Percentiles rank a stretch among this genome's conserved stretches.
phyloP scores from a whole-genome alignment of 2,888 invertebrate species.

The Brenthis daphne region DNA sequence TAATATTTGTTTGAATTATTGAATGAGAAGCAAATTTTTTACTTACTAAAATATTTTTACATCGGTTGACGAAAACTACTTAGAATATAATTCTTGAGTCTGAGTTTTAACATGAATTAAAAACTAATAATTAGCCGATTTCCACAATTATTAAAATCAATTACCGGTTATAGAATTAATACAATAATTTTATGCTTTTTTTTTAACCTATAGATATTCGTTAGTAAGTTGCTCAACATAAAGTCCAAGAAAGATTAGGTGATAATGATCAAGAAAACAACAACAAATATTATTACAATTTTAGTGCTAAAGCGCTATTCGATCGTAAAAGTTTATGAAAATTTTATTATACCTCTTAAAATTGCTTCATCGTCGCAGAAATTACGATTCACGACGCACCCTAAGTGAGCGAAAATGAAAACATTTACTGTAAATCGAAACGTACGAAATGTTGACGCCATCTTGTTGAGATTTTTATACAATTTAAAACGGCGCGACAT shows the following conservation, averaged over 20 bases:
- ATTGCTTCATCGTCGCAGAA: slow-evolving; percentile 45
- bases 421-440: slow-evolving; percentile 26
- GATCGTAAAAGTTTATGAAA: slow-evolving; percentile 52
- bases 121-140: too few species aligned
- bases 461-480: slow-evolving; percentile 44
- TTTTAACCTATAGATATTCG: neutral
- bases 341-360: slow-evolving; percentile 50
- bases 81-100: too few species aligned
- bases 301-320: slow-evolving; percentile 36
- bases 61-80: too few species aligned
- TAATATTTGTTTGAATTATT: too few species aligned
- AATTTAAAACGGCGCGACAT: slow-evolving; percentile 45
- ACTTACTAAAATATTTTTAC: too few species aligned
- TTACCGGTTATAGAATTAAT: too few species aligned
- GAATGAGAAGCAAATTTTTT: too few species aligned
- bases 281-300: slow-evolving; percentile 24
- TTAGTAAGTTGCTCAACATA: too few species aligned
- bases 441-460: slow-evolving; percentile 31
- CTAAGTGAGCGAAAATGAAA: slow-evolving; percentile 32
- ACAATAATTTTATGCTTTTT: too few species aligned
- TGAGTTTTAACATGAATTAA: too few species aligned
- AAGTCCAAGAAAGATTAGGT: slow-evolving; percentile 15
- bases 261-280: slow-evolving; percentile 25
- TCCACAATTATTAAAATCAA: too few species aligned
- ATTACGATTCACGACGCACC: slow-evolving; percentile 41